Evolutionary conservation across 2,797 vertebrate genomes (phyloP), one percentile per base, ranked within the genome.

Genomic region (Sphaeramia orbicularis): DNA sequence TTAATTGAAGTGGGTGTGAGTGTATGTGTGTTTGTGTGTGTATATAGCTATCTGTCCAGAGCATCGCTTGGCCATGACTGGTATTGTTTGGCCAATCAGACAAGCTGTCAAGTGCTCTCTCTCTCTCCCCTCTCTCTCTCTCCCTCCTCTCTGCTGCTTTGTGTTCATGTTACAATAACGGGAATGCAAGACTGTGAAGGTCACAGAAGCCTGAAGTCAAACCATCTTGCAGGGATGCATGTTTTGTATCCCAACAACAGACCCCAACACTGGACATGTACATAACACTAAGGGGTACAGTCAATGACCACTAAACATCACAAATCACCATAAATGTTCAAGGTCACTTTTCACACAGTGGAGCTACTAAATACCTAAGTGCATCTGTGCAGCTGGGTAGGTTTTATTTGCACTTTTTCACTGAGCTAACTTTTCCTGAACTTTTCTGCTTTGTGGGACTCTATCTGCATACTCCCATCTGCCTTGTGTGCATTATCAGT

Each of bases 51-150:
- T 94, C 94, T 94, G 93, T 91, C 90, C 83, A 86, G 90, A 64
- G 71, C 89, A 89, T 90, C 88, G 89, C 89, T 91, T 92, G 93
- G 93, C 86, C 81, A 79, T 78, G 75, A 82, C 76, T 76, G 61
- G 90, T 92, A 95, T 95, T 96, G 95, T 95, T 80, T 94, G 94
- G 90, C 88, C 94, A 88, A 93, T 94, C 93, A 93, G 91, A 87
- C 75, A 87, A 87, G 78, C 88, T 89, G 91, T 92, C 91, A 90
- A 90, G 81, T 58, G 60, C 67, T 80, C 71, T 61, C 65, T 65
- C 60, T 48, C 42, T 49, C 49, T 21, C 19, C 21, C 19, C 58
- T 64, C 55, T 10, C 44, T 19, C 36, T 4, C 68, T 21, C 71
- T 69, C 66, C 85, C 85, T 84, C 63, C 86, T 80, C 64, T 40